These are phyloP conservation scores for Hyaena hyaena DNA, from an alignment of 2,113 vertebrate species.

Conservation along the genomic window DNA sequence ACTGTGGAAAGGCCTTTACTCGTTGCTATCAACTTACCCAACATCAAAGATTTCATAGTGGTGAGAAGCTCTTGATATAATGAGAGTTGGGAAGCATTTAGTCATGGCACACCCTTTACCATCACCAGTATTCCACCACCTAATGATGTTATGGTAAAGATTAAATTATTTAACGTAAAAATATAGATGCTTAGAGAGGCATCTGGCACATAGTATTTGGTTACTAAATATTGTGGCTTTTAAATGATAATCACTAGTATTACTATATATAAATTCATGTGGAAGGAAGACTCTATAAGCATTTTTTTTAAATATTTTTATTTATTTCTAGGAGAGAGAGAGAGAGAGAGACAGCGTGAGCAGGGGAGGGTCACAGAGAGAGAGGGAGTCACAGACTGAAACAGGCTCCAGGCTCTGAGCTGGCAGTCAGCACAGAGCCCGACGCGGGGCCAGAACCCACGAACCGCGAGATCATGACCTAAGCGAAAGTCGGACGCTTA, in stretches of 20 bases:
- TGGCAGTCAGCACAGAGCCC: too few species aligned
- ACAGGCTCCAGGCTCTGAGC: too few species aligned
- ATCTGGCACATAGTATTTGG: background rate
- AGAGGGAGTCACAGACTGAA: too few species aligned
- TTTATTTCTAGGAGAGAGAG: too few species aligned
- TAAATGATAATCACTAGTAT: conserved; percentile 1
- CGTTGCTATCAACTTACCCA: background rate
- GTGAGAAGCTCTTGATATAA: background rate
- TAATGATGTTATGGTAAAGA: background rate
- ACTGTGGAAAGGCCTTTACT: conserved; percentile 51
- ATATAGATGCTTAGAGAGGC: background rate
- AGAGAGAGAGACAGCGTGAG: too few species aligned
- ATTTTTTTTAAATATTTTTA: background rate
- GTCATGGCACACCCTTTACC: background rate
- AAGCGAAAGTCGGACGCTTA: too few species aligned
- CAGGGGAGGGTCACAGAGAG: too few species aligned
- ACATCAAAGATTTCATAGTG: conserved; percentile 43
- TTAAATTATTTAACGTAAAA: background rate
- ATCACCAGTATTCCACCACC: background rate
- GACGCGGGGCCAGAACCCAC: too few species aligned
- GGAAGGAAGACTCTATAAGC: background rate
- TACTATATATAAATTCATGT: background rate
- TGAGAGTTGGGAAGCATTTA: background rate
- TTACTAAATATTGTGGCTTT: background rate
- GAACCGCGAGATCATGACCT: too few species aligned